A percentile compares a stretch with the other conserved stretches of the same genome.
Conservation (phyloP, 1,140 invertebrate genomes). For the Papilio dardanus region DNA sequence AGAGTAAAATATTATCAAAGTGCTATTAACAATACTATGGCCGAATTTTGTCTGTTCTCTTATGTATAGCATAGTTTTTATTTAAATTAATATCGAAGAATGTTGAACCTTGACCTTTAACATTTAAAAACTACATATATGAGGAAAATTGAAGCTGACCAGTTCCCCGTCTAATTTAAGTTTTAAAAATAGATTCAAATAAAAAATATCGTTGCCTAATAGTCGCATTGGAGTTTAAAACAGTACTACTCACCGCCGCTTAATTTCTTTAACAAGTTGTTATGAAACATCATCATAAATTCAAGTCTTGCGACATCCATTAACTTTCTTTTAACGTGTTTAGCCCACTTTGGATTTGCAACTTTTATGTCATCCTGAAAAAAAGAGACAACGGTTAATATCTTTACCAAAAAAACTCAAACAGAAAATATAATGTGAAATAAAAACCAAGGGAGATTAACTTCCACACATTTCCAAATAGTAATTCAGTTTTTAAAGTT, state of each 20-base stretch:
- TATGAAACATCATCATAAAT: constrained; percentile 80
- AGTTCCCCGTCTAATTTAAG: neutral
- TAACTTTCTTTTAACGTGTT: constrained; percentile 76
- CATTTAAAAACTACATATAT: neutral
- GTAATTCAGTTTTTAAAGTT: too few species aligned
- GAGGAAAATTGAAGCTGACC: neutral
- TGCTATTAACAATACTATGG: too few species aligned
- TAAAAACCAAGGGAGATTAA: too few species aligned
- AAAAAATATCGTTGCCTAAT: neutral
- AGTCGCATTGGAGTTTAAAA: neutral
- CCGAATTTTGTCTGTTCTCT: too few species aligned
- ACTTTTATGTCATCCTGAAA: constrained; percentile 81
- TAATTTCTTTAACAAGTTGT: constrained; percentile 73
- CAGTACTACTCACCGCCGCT: constrained; percentile 73
- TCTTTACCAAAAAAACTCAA: too few species aligned
- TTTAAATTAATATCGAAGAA: neutral
- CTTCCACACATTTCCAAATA: too few species aligned
- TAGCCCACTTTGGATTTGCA: constrained; percentile 80
- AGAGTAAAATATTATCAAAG: too few species aligned
- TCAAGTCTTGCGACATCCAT: constrained; percentile 73
- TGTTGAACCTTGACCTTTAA: neutral
- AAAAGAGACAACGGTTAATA: too few species aligned
- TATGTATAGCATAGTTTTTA: neutral
- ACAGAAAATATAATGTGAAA: too few species aligned
- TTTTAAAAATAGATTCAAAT: neutral